Evolutionary conservation across 2,888 invertebrate species (phyloP).

Genomic region (Cyrtodaria siliqua): DNA sequence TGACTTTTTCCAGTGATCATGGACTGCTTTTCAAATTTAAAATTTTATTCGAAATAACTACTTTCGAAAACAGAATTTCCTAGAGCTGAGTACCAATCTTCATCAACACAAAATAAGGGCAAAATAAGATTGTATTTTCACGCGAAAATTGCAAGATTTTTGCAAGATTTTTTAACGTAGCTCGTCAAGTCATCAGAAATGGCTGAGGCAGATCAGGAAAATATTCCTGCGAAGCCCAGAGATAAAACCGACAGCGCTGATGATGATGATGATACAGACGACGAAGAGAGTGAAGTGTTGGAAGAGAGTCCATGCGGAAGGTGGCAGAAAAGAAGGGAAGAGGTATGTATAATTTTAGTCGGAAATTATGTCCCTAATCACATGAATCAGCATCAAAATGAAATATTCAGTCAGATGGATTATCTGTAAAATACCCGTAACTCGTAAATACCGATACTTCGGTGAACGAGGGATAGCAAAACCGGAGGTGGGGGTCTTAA

Average conservation of each 20-base stretch:
- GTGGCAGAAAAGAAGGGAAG: conserved; percentile 99
- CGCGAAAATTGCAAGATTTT: neutral
- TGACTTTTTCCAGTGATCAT: too few species aligned
- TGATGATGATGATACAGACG: conserved; percentile 94
- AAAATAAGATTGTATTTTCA: too few species aligned
- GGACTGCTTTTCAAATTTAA: neutral
- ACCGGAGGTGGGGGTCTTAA: too few species aligned
- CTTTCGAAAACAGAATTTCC: neutral
- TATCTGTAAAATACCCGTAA: too few species aligned
- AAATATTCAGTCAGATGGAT: too few species aligned
- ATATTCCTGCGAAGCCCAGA: conserved; percentile 63
- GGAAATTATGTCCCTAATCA: too few species aligned
- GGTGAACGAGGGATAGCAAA: too few species aligned
- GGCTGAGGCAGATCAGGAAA: conserved; percentile 79
- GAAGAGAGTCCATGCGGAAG: conserved; percentile 99
- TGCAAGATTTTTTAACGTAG: neutral
- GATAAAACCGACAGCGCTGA: conserved; percentile 88
- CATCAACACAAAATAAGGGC: too few species aligned
- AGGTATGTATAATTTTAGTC: too few species aligned
- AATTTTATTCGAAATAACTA: neutral
- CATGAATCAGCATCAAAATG: too few species aligned
- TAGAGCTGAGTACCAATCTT: neutral
- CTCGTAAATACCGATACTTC: too few species aligned
- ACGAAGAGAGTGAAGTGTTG: conserved; percentile 99
- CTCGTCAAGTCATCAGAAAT: conserved; percentile 40